phyloP scores from a whole-genome alignment of 2,113 vertebrate species.

The Dolichotis patagonum region DNA sequence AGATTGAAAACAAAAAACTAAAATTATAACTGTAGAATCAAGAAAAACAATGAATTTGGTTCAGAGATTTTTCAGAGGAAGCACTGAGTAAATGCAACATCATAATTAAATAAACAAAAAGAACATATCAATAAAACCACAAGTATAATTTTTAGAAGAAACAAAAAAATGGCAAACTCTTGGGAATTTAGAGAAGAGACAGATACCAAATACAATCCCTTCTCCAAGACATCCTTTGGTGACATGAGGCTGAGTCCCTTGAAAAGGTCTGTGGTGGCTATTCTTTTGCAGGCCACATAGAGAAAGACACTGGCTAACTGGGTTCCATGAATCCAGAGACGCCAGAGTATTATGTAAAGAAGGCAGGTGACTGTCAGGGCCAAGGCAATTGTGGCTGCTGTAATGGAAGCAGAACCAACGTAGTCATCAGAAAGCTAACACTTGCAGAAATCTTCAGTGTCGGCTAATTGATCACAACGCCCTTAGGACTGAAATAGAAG shows the following conservation, averaged over 20 bases:
- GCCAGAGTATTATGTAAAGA: background rate
- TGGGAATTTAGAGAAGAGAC: background rate
- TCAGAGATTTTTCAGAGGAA: conserved; percentile 29
- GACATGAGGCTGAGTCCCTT: background rate
- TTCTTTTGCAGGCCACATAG: background rate
- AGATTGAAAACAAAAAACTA: background rate
- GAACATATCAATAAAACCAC: background rate
- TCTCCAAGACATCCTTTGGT: background rate
- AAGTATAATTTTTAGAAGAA: background rate
- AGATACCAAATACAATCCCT: background rate
- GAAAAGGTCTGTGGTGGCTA: background rate
- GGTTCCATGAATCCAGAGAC: background rate
- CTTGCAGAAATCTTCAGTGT: background rate
- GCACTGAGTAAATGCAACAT: background rate
- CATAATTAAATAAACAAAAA: background rate
- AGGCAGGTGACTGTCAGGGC: background rate
- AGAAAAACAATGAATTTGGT: background rate
- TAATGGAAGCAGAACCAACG: background rate
- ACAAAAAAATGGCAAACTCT: background rate
- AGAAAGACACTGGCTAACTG: background rate
- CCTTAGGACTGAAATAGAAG: background rate
- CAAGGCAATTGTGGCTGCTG: background rate
- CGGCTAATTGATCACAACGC: background rate
- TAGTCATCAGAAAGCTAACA: background rate
- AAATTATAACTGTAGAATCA: background rate